Evolutionary conservation across 2,888 invertebrate genomes (phyloP), one percentile per base, ranked within the genome.

Genomic region (Cataglyphis cursor): DNA sequence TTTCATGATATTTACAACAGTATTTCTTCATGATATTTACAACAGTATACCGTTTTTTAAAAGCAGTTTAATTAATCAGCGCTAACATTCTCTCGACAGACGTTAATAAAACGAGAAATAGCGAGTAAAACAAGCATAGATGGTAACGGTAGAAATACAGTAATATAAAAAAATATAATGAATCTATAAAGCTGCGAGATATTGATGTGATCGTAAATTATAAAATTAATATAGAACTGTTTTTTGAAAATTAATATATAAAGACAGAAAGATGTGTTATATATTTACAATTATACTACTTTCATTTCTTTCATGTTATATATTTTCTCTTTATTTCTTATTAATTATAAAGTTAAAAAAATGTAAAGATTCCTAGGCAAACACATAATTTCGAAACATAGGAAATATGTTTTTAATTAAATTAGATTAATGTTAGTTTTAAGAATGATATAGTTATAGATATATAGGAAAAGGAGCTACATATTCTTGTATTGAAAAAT

Each of bases 401-500:
- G 54, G 31, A 15, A 72, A 24, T 21, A 35, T 70, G 5, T 70
- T 54, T 57, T 59, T 6, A 35, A 57, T 57, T 73, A 57, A 24
- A 59, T 38, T 59, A 8, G 1, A 18, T 4, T 59, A 21, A 38
- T 8, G 4, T 62, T 9, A 24, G 0, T 70, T 38, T 54, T 15
- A 73, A 15, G 21, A 74, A 74, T 72, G 15, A 48, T 59, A 41
- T n/a, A n/a, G 3, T 38, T 73, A 10, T 6, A 57, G 6, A 6
- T 28, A 68, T 44, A 5, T 15, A 44, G 4, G 18, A 15, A 18
- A 48, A 18, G 18, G 1, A 73, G 12, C 4, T 59, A 8, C 9
- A 9, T 38, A 38, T 10, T 3, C 1, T 44, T 48, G 21, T 0
- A 48, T 35, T 5, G 0, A 38, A 51, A 24, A 35, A 10, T 24